A percentile compares a stretch with the other conserved stretches of the same genome.
These are phyloP conservation scores for Craniophora ligustri DNA, from an alignment of 2,888 invertebrate genomes.

Conservation along the genomic window DNA sequence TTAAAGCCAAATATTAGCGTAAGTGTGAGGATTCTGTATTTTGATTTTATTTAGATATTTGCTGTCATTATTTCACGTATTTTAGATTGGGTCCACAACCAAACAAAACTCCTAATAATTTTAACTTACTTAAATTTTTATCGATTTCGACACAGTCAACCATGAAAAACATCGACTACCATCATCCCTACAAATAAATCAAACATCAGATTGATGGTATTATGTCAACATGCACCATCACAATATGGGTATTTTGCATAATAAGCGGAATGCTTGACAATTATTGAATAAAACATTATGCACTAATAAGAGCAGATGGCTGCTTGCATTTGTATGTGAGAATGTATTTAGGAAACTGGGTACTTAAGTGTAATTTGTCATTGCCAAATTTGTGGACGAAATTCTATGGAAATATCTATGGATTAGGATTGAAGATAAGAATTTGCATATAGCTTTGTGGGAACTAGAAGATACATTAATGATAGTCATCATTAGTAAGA, in stretches of 20 bases:
- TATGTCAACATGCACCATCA: conserved; percentile 86
- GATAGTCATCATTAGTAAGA: conserved; percentile 40
- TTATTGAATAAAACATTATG: conserved; percentile 82
- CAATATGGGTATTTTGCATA: conserved; percentile 81
- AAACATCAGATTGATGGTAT: conserved; percentile 86
- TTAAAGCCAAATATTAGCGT: too few species aligned
- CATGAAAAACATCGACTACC: neutral
- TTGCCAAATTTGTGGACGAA: conserved; percentile 65
- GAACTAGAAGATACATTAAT: conserved; percentile 47
- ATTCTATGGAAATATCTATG: conserved; percentile 65
- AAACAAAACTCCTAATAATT: too few species aligned
- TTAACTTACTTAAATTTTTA: conserved; percentile 1
- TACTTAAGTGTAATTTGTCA: conserved; percentile 78
- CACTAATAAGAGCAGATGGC: conserved; percentile 73
- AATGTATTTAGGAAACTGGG: conserved; percentile 57
- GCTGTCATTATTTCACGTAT: too few species aligned
- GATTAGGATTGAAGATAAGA: conserved; percentile 42
- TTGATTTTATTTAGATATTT: too few species aligned
- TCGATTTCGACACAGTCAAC: conserved; percentile 50
- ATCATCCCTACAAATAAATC: conserved; percentile 73
- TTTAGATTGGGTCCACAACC: too few species aligned
- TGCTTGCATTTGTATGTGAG: conserved; percentile 74
- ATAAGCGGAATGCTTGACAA: conserved; percentile 81
- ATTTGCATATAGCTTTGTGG: conserved; percentile 51
- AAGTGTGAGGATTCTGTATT: too few species aligned